phyloP scores from a whole-genome alignment of 1,140 invertebrate genomes.

The Gonatopus flavifemur region DNA sequence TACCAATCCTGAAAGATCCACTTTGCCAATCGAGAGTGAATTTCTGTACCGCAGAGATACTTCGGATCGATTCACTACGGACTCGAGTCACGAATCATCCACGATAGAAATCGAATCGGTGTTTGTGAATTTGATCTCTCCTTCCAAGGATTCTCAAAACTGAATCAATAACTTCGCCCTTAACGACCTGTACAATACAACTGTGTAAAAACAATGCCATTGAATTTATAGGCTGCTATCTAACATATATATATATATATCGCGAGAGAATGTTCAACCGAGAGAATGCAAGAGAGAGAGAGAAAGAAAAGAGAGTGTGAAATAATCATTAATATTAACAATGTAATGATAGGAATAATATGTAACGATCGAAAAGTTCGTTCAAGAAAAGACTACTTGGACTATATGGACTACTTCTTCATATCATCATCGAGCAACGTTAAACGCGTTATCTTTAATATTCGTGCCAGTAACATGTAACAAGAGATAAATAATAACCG shows the following conservation, averaged over 20 bases:
- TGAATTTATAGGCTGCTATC: too few relatives aligned
- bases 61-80: conserved; percentile 42
- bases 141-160: conserved; percentile 6
- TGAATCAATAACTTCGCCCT: conserved; percentile 7
- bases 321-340: conserved; percentile 17
- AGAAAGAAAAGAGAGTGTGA: conserved; percentile 3
- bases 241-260: background rate
- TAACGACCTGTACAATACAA: conserved; percentile 4
- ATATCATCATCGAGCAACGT: too few relatives aligned
- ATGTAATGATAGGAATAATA: conserved; percentile 9
- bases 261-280: background rate
- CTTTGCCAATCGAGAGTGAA: conserved; percentile 50
- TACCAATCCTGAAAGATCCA: conserved; percentile 42
- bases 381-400: too few relatives aligned
- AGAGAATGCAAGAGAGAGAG: conserved; percentile 8
- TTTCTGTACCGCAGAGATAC: conserved; percentile 31
- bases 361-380: conserved; percentile 26
- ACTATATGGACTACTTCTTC: too few relatives aligned
- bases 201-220: background rate
- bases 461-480: too few relatives aligned
- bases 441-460: too few relatives aligned
- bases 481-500: too few relatives aligned
- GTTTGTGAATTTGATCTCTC: conserved; percentile 48
- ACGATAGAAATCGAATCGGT: conserved; percentile 57
- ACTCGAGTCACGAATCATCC: conserved; percentile 49